Evolutionary conservation across 64 coral and sea anemone species (phyloP).

Genomic region (Pocillopora damicornis): DNA sequence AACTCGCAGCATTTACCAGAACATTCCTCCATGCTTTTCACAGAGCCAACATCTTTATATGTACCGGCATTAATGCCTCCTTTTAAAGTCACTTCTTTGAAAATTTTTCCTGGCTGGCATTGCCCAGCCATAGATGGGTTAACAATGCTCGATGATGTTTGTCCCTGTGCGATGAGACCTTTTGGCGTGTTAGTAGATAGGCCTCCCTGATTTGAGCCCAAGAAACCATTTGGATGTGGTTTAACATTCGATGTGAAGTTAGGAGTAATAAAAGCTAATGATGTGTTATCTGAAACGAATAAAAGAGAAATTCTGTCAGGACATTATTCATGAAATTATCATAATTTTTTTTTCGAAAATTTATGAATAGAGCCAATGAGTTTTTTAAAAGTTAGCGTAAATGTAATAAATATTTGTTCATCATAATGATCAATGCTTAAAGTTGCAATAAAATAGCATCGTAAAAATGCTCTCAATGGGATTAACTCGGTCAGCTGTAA

Average conservation of each 20-base stretch:
- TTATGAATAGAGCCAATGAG: no score
- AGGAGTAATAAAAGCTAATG: slow-evolving; percentile 21
- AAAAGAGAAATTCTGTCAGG: background rate
- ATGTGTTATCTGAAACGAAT: slow-evolving; percentile 17
- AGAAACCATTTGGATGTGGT: slow-evolving; percentile 28
- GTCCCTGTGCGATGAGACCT: slow-evolving; percentile 33
- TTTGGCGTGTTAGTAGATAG: slow-evolving; percentile 14
- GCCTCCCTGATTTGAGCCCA: slow-evolving; percentile 24
- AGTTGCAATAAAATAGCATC: no score
- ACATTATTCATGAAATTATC: background rate
- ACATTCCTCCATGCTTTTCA: slow-evolving; percentile 83
- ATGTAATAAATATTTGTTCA: no score
- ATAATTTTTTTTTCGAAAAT: no score
- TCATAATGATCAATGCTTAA: no score
- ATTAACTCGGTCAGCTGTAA: no score
- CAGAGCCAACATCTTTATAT: slow-evolving; percentile 90
- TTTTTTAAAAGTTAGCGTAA: no score
- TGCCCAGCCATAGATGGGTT: slow-evolving; percentile 74
- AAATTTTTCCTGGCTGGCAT: slow-evolving; percentile 83
- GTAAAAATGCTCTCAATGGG: no score
- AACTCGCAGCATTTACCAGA: slow-evolving; percentile 89
- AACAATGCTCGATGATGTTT: slow-evolving; percentile 22
- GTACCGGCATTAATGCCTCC: slow-evolving; percentile 97
- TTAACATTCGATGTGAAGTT: slow-evolving; percentile 30
- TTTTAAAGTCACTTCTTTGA: slow-evolving; percentile 83